Conservation (phyloP, 2,797 vertebrate genomes). For the Hyperoplus lanceolatus region DNA sequence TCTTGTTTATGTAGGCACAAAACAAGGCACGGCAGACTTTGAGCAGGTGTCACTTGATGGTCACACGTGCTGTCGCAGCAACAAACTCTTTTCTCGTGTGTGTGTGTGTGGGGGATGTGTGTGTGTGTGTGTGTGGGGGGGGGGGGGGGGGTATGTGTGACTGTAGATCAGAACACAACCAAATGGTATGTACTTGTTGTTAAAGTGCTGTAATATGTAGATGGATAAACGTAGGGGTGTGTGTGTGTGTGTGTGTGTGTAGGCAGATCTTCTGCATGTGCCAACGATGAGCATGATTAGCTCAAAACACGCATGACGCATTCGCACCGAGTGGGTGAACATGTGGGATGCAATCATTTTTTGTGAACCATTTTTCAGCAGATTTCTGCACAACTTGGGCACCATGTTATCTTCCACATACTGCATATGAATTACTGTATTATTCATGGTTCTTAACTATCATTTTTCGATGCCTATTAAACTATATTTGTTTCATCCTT, state of each 20-base stretch:
- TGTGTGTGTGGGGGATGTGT: constrained; percentile 9
- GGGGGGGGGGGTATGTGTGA: background rate
- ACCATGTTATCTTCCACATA: constrained; percentile 17
- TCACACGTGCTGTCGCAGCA: constrained; percentile 23
- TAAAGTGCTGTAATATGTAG: constrained; percentile 43
- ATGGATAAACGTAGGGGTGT: constrained; percentile 48
- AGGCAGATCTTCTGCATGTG: constrained; percentile 55
- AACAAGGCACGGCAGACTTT: constrained; percentile 32
- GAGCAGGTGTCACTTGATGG: constrained; percentile 48
- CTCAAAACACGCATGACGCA: constrained; percentile 68
- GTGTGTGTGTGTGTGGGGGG: background rate
- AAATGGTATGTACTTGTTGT: constrained; percentile 15
- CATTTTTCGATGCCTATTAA: background rate
- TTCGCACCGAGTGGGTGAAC: constrained; percentile 77
- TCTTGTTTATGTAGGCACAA: constrained; percentile 62
- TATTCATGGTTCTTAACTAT: background rate
- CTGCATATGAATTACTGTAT: background rate
- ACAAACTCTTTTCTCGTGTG: constrained; percentile 4
- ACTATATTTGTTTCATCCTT: background rate
- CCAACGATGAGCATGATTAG: constrained; percentile 53
- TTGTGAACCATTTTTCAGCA: constrained; percentile 28
- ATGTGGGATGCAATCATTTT: constrained; percentile 61
- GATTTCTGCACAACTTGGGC: constrained; percentile 29
- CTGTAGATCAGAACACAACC: constrained; percentile 17
- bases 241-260: constrained; percentile 62